Evolutionary conservation across 2,888 invertebrate species (phyloP).

Genomic region (Melanophora roralis): DNA sequence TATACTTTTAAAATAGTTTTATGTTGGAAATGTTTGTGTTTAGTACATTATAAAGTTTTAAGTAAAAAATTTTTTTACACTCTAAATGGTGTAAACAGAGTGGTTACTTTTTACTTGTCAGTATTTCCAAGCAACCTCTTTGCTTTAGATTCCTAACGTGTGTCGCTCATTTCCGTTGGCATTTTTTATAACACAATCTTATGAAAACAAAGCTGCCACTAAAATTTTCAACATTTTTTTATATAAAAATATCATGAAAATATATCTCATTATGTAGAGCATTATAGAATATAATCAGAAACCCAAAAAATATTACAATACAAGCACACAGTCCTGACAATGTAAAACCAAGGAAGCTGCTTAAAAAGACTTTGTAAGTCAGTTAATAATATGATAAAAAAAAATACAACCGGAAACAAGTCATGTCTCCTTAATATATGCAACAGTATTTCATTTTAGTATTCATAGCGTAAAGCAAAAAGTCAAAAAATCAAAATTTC

Average conservation of each 20-base stretch:
- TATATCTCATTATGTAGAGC: constrained; percentile 32
- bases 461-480: constrained; percentile 22
- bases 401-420: constrained; percentile 49
- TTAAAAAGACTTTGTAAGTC: constrained; percentile 26
- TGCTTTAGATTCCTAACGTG: constrained; percentile 57
- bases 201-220: constrained; percentile 60
- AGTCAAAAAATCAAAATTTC: constrained; percentile 40
- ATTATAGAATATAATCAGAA: constrained; percentile 42
- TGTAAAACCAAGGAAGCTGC: constrained; percentile 28
- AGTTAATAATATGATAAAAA: constrained; percentile 7
- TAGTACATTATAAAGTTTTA: no score
- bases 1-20: no score
- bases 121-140: constrained; percentile 11
- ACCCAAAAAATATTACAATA: neutral
- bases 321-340: constrained; percentile 50
- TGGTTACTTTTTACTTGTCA: constrained; percentile 39
- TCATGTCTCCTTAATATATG: constrained; percentile 65
- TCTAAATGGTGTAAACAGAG: constrained; percentile 21
- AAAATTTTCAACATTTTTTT: constrained; percentile 48
- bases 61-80: no score
- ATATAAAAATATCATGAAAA: constrained; percentile 19
- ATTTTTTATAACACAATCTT: constrained; percentile 63
- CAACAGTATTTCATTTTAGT: constrained; percentile 62
- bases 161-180: constrained; percentile 66
- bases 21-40: no score